Evolutionary conservation across 2,113 vertebrate species (phyloP).

Genomic region (Poicephalus meyeri): DNA sequence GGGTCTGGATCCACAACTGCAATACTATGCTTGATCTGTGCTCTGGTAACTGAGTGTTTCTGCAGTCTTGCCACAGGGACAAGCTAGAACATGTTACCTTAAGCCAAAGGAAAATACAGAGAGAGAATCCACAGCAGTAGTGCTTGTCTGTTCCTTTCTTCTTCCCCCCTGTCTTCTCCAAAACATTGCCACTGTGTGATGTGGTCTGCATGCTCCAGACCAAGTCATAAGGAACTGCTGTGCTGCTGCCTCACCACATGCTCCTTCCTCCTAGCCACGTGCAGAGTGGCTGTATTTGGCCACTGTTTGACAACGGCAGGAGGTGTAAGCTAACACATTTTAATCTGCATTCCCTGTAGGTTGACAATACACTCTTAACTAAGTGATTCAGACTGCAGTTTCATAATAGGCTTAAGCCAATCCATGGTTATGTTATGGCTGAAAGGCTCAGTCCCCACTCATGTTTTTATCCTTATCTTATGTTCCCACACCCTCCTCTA

Average conservation of each 20-base stretch:
- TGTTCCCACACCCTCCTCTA: not conserved
- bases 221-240: not conserved
- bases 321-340: conserved; percentile 26
- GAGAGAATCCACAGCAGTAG: not conserved
- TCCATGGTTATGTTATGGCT: conserved; percentile 4
- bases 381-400: conserved; percentile 47
- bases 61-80: not conserved
- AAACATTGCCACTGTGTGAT: rapidly evolving
- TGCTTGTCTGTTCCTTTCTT: not conserved
- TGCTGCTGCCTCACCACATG: not conserved
- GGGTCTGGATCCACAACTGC: not conserved
- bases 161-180: not conserved
- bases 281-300: not conserved
- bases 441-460: conserved; percentile 41
- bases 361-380: not conserved
- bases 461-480: not conserved
- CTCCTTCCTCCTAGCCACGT: not conserved
- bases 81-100: not conserved
- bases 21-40: not conserved
- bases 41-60: not conserved
- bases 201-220: not conserved
- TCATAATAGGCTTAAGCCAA: conserved; percentile 15
- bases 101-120: not conserved
- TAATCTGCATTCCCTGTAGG: conserved; percentile 24
- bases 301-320: not conserved